Base-by-base conservation (phyloP, 2,888 invertebrate genomes). In the Zaprionus bogoriensis region DNA sequence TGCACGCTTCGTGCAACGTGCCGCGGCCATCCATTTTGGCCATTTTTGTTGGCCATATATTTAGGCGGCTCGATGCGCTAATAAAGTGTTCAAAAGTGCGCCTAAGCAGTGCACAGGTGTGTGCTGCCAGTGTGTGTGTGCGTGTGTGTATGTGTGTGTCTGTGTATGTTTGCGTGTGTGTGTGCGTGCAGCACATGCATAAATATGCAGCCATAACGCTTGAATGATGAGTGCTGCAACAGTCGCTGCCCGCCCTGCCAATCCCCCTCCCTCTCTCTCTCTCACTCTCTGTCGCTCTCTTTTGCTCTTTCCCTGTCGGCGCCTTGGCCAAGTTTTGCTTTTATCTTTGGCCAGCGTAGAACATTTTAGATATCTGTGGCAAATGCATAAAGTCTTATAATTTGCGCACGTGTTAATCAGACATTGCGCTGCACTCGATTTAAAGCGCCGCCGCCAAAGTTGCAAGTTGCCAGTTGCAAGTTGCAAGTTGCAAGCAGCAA, bases 311-410 rank as follows among this genome's bases (percentile, higher is more conserved):
- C 38, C 52, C 52, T 80, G 87, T 80, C 84, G 80, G 80, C 80
- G 68, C 55, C 27, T 76, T 53, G 67, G 52, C 41, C 60, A 9
- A 83, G 86, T 87, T 80, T 80, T 84, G 70, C 87, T 87, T 80
- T 87, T 77, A 86, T 80, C 87, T 87, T 63, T 25, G 25, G 54
- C 25, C 38, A 53, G 71, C 63, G 60, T 78, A 63, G 67, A 60
- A 55, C 63, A 74, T 78, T 74, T 78, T 58, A 63, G 77, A 79
- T 82, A 80, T 86, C 80, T 80, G 80, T 87, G 80, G 84, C 80
- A 84, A 80, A 80, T 86, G 85, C 82, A 87, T 84, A 81, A 87
- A 82, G 85, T 87, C 86, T 87, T 87, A 82, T 82, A 82, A 82
- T 82, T 82, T 82, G 81, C 87, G 87, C 87, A 82, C 81, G 81